Conservation (phyloP, 2,113 vertebrate genomes). For the Ceyx margarethae region DNA sequence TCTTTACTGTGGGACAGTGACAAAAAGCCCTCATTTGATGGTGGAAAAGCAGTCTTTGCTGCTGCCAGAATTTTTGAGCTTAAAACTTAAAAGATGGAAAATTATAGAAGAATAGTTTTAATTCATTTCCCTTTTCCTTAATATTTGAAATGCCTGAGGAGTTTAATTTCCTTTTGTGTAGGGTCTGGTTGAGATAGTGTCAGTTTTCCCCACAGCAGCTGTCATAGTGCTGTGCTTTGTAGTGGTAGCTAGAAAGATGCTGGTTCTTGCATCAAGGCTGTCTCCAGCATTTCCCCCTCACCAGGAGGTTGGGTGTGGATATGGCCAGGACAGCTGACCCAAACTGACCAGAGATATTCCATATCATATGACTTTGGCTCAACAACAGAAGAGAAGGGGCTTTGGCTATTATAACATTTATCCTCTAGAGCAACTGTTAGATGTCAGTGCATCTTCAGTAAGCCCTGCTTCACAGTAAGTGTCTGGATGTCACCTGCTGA, state of each 20-base stretch:
- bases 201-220: neutral
- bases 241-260: neutral
- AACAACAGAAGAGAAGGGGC: neutral
- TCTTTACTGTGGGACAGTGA: neutral
- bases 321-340: neutral
- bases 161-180: neutral
- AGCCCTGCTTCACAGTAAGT: neutral
- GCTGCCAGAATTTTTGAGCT: neutral
- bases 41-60: neutral
- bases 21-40: neutral
- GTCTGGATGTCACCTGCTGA: neutral
- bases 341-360: neutral
- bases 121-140: neutral
- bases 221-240: neutral
- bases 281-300: neutral
- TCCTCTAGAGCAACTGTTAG: neutral
- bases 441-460: neutral
- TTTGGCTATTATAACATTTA: neutral
- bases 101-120: too few relatives aligned
- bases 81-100: too few relatives aligned
- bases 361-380: neutral
- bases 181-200: neutral
- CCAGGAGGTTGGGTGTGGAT: neutral
- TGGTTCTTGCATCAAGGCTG: neutral
- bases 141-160: neutral